Conservation (phyloP, 2,888 invertebrate species). For the Thera obeliscata region DNA sequence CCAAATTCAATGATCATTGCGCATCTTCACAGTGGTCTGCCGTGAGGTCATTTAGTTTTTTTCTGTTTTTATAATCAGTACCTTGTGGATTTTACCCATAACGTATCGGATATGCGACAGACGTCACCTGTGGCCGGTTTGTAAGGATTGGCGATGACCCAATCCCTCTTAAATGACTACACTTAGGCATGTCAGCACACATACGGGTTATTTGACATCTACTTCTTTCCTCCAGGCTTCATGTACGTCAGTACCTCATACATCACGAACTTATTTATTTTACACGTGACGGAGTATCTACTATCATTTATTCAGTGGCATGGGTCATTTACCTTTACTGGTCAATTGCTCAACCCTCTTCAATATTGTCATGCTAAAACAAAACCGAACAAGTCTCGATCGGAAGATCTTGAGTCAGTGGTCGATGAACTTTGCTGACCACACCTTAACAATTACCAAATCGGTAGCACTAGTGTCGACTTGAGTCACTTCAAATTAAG, state of each 20-base stretch:
- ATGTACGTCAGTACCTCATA: not conserved
- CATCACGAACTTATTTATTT: not conserved
- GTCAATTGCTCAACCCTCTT: conserved; percentile 23
- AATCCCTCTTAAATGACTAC: too few species aligned
- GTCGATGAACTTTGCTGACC: conserved; percentile 32
- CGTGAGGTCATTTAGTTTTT: too few species aligned
- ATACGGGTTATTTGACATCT: too few species aligned
- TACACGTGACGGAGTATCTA: not conserved
- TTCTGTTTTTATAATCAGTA: too few species aligned
- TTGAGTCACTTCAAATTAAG: not conserved
- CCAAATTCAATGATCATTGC: too few species aligned
- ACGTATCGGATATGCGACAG: too few species aligned
- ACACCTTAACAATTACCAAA: conserved; percentile 19
- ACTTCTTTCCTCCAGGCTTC: too few species aligned
- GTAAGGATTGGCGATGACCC: too few species aligned
- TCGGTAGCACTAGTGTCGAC: not conserved
- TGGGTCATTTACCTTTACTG: conserved; percentile 22
- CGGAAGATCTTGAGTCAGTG: conserved; percentile 28
- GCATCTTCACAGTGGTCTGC: too few species aligned
- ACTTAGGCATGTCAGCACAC: too few species aligned
- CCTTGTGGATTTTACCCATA: too few species aligned
- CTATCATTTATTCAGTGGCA: not conserved
- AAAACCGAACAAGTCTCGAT: conserved; percentile 26
- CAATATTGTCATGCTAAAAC: conserved; percentile 22
- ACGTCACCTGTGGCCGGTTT: too few species aligned